Conservation (phyloP, 2,113 vertebrate genomes). For the Nothoprocta pentlandii region DNA sequence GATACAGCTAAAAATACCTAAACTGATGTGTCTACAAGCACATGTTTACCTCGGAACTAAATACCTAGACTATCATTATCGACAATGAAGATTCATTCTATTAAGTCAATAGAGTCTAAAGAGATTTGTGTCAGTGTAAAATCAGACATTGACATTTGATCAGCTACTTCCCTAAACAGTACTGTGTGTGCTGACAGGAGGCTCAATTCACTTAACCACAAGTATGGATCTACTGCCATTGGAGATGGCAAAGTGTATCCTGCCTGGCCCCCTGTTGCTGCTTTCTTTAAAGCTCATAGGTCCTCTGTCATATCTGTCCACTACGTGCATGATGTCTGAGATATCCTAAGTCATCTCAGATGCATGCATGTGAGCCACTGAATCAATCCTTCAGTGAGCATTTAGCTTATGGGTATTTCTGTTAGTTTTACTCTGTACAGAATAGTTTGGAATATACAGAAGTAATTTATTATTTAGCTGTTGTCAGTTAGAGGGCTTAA, state of each 20-base stretch:
- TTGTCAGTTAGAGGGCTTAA: neutral
- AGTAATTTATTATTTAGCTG: neutral
- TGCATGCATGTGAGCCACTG: neutral
- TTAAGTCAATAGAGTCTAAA: neutral
- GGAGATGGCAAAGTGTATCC: neutral
- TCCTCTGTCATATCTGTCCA: neutral
- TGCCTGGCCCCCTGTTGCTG: neutral
- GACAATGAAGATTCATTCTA: neutral
- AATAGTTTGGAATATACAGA: neutral
- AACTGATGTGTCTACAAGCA: accelerated
- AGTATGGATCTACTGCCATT: neutral
- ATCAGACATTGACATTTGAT: neutral
- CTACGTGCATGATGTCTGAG: neutral
- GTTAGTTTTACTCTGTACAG: neutral
- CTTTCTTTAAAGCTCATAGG: neutral
- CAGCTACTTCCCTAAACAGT: neutral
- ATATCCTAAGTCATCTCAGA: neutral
- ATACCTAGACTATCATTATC: neutral
- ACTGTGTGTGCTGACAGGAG: neutral
- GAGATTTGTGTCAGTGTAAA: neutral
- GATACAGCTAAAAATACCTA: neutral
- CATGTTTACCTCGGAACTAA: neutral
- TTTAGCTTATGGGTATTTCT: neutral
- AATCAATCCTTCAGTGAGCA: accelerated
- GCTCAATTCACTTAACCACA: neutral